Conservation (phyloP, 2,888 invertebrate species). For the Pollenia labialis region DNA sequence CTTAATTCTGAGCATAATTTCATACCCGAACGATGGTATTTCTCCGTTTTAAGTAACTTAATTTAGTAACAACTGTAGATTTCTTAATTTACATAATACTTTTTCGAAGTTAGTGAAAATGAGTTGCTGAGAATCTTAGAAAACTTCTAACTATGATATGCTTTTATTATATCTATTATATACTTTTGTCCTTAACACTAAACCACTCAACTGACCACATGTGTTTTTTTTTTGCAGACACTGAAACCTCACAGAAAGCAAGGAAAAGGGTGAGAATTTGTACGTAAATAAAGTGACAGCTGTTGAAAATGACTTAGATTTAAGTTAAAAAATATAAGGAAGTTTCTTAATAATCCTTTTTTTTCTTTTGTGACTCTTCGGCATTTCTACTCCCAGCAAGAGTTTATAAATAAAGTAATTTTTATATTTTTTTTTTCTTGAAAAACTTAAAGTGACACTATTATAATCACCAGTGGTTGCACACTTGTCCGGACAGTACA, state of each 20-base stretch:
- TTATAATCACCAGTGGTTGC: conserved; percentile 58
- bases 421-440: conserved; percentile 2
- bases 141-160: conserved; percentile 12
- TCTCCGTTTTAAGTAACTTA: conserved; percentile 12
- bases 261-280: neutral
- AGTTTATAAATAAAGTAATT: conserved; percentile 60
- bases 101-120: conserved; percentile 50
- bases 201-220: conserved; percentile 66
- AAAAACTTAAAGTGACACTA: conserved; percentile 52
- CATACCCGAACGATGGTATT: neutral
- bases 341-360: conserved; percentile 68
- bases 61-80: conserved; percentile 42
- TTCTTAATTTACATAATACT: conserved; percentile 57
- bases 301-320: conserved; percentile 68
- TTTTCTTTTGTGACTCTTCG: conserved; percentile 10
- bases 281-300: conserved; percentile 68
- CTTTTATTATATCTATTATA: neutral
- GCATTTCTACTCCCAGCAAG: neutral
- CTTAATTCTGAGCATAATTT: too few relatives aligned
- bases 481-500: conserved; percentile 16
- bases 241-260: neutral
- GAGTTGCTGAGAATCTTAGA: conserved; percentile 49
- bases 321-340: conserved; percentile 36
- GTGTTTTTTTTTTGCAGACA: conserved; percentile 46
- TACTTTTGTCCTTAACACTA: conserved; percentile 34